phyloP scores from a whole-genome alignment of 1,140 invertebrate genomes.

The Hirudo medicinalis region DNA sequence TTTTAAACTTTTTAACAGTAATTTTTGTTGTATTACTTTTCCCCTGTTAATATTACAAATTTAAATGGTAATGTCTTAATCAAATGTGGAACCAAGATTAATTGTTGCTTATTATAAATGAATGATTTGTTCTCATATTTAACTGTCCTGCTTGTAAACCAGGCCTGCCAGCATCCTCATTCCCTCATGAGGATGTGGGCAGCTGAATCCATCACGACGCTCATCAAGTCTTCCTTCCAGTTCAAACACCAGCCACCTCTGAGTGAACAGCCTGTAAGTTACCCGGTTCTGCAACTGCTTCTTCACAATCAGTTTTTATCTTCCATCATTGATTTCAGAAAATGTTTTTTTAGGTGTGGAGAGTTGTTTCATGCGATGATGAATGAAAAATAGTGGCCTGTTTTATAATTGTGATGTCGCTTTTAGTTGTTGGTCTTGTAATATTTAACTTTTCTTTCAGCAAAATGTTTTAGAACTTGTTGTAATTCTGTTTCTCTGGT shows the following conservation, averaged over 20 bases:
- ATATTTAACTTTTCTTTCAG: no score
- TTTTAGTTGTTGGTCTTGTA: no score
- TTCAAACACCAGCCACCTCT: slow-evolving; percentile 65
- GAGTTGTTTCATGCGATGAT: neutral
- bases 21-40: neutral
- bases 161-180: slow-evolving; percentile 78
- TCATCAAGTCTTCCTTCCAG: slow-evolving; percentile 74
- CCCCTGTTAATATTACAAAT: neutral
- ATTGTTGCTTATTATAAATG: no score
- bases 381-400: no score
- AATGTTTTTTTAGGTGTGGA: neutral
- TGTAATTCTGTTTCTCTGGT: neutral
- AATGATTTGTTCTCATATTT: no score
- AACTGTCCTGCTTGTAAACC: neutral
- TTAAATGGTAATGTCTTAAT: no score
- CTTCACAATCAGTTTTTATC: neutral
- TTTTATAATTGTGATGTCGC: no score
- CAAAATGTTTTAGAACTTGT: no score
- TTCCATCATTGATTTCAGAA: neutral
- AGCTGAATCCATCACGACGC: slow-evolving; percentile 83
- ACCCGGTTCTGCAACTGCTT: neutral
- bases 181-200: slow-evolving; percentile 91
- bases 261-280: slow-evolving; percentile 63
- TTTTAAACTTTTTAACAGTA: neutral
- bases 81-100: no score